Evolutionary conservation across 2,113 vertebrate genomes (phyloP).

Genomic region (Microcebus griseorufus): DNA sequence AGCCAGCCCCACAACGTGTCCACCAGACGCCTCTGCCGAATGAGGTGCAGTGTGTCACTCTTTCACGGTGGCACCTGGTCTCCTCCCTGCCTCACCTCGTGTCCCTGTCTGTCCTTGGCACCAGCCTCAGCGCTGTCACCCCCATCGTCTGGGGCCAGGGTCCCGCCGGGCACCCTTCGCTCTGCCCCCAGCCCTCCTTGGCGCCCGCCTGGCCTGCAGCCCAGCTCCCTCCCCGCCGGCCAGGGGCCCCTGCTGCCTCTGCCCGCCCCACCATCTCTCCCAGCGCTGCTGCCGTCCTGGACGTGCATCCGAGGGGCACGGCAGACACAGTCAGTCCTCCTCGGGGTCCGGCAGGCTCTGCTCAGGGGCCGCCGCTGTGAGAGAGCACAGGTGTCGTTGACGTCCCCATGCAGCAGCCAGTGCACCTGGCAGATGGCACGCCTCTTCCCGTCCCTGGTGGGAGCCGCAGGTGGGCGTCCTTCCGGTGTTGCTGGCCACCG

Average conservation of each 20-base stretch:
- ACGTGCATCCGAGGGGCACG: not conserved
- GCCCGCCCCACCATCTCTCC: fast-evolving
- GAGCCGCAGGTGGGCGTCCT: not conserved
- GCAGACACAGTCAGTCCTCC: no score
- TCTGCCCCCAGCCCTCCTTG: not conserved
- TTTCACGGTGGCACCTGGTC: fast-evolving
- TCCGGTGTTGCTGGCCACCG: not conserved
- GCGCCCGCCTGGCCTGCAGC: fast-evolving
- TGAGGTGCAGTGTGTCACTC: not conserved
- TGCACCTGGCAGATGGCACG: fast-evolving
- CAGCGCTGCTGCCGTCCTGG: no score
- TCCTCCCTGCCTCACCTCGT: not conserved
- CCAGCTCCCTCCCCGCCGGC: not conserved
- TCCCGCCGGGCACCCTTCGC: not conserved
- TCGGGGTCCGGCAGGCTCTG: no score
- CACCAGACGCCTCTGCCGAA: fast-evolving
- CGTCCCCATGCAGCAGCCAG: no score
- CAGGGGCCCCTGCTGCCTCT: no score
- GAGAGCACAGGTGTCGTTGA: not conserved
- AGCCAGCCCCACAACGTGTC: no score
- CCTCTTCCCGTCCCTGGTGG: fast-evolving
- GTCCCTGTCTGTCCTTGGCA: not conserved
- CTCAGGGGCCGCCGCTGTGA: fast-evolving
- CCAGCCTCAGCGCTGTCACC: not conserved
- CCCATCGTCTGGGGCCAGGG: no score